Evolutionary conservation across 2,888 invertebrate genomes (phyloP), one percentile per base, ranked within the genome.

Genomic region (Mycalesis mineus): DNA sequence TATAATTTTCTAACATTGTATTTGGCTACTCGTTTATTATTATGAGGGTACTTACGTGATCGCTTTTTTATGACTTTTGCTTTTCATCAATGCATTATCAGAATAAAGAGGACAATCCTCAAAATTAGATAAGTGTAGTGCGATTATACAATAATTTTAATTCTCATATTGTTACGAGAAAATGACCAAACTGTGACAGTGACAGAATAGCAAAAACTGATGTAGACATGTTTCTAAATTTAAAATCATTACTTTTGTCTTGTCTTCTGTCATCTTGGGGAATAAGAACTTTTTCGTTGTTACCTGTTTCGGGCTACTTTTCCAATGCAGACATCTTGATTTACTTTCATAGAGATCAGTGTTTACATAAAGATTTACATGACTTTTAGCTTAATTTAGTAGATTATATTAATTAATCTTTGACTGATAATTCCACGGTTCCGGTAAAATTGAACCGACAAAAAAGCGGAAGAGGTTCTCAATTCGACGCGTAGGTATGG

Each of bases 121-220:
- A 80, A 55, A 84, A 64, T 68, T 81, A 70, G 71, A 85, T 81
- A 73, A 87, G 83, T 69, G 75, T 78, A 60, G 80, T 82, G 61
- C 82, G 75, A 68, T 85, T 87, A 80, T 80, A 88, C 81, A 84
- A 61, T 62, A 87, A 85, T 84, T n/a, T 88, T 87, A 44, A 75
- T 70, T 69, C 68, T 73, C 84, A 83, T 84, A 70, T 71, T 82
- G 63, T 59, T 66, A 55, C 36, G 61, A 59, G 52, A 53, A 28
- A 17, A 59, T 51, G 42, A 53, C 51, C 14, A 50, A 58, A 66
- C 60, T 42, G 45, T 58, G 60, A 65, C 54, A 54, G 22, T 56
- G 65, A 63, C 62, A 55, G 40, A 15, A 48, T 29, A 31, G 11
- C 41, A 48, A 31, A 45, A 50, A 45, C 48, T 42, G 45, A 9